phyloP scores from a whole-genome alignment of 1,140 invertebrate species.

The Delia radicum region DNA sequence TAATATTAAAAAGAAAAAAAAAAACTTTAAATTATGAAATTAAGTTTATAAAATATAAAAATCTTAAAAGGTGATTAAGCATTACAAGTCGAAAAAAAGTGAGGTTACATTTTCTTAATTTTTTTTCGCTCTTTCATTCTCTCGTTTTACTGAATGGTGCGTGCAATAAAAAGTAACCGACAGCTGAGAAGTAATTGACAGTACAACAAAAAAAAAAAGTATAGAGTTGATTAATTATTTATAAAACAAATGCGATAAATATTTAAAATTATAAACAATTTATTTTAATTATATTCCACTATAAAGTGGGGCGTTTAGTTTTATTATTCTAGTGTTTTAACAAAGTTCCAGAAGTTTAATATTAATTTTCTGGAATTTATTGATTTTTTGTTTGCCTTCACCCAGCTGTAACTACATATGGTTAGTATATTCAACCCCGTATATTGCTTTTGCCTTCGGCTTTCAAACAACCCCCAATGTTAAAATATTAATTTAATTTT shows the following conservation, averaged over 20 bases:
- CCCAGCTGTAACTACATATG: background rate
- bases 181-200: background rate
- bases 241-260: background rate
- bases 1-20: background rate
- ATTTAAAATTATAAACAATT: background rate
- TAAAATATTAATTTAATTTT: no score
- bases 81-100: constrained; percentile 10
- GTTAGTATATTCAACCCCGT: no score
- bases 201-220: background rate
- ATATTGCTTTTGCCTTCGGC: background rate
- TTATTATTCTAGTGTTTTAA: background rate
- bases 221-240: background rate
- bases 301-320: background rate
- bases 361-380: constrained; percentile 6
- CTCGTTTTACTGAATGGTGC: background rate
- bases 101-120: constrained; percentile 24
- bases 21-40: background rate
- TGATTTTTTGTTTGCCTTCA: constrained; percentile 1
- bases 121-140: background rate
- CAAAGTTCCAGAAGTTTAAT: background rate
- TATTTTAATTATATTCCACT: background rate
- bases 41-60: no score
- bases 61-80: constrained; percentile 14
- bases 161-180: background rate
- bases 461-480: no score